These are phyloP conservation scores for Otus sunia DNA, from an alignment of 2,113 vertebrate genomes.

Conservation along the genomic window DNA sequence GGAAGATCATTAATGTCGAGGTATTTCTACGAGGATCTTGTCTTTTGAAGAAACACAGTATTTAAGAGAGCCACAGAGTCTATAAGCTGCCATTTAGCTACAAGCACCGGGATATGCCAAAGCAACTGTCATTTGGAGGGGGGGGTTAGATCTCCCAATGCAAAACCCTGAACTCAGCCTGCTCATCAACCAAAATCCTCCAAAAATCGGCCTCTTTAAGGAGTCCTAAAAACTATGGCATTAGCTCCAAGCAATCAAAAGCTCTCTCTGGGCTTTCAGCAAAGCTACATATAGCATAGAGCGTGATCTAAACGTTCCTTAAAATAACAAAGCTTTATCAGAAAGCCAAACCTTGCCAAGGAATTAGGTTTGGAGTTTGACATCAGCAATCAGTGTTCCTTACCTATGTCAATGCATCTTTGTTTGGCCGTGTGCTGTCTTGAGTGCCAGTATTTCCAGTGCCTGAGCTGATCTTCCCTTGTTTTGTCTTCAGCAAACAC, in stretches of 20 bases:
- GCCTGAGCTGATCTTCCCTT: slow-evolving; percentile 93
- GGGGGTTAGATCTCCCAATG: background rate
- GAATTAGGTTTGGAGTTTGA: slow-evolving; percentile 35
- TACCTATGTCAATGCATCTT: slow-evolving; percentile 97
- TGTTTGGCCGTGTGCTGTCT: slow-evolving; percentile 98
- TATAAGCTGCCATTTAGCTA: background rate
- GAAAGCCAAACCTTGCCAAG: slow-evolving; percentile 53
- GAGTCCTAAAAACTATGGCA: background rate
- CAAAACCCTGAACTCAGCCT: background rate
- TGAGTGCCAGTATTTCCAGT: slow-evolving; percentile 99
- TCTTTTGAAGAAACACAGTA: background rate
- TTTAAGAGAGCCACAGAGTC: background rate
- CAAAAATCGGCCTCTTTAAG: background rate
- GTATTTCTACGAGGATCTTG: background rate
- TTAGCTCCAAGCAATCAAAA: background rate
- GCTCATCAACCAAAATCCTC: background rate
- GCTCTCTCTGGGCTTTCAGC: background rate
- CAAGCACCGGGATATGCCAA: background rate
- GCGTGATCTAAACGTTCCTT: background rate
- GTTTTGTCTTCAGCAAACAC: slow-evolving; percentile 98
- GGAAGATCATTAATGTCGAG: background rate
- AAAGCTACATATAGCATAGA: background rate
- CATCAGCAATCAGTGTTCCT: slow-evolving; percentile 21
- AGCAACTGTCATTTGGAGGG: background rate
- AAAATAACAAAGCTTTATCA: slow-evolving; percentile 40